Base-by-base conservation (phyloP, 1,140 invertebrate species). In the Pantala flavescens region DNA sequence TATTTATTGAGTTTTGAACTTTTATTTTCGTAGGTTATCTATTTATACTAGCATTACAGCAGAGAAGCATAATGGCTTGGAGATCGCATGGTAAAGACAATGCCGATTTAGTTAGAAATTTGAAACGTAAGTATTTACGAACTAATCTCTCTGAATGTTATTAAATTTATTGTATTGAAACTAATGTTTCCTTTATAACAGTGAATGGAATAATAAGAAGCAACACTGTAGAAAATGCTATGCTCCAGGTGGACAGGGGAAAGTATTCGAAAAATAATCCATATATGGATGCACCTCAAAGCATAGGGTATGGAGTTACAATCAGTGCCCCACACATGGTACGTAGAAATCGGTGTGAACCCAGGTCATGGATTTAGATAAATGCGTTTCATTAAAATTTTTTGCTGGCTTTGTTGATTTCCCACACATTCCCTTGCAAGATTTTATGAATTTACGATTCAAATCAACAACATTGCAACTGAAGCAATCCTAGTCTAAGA, bases 281-380 rank as follows among this genome's bases (percentile, higher is more conserved):
- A 0, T 98, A 98, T 79, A 87, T 91, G 80, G 96, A 98, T 85
- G 87, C 93, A 43, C 96, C 96, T 0, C 95, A 95, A 83, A 86
- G 88, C 43, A 96, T 96, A 79, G 93, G 93, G 63, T 94, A 87
- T 82, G 91, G 92, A 63, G 97, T 95, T 5, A 99, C 97, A 0
- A 98, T 98, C 74, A 96, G 94, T 87, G 97, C 97, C 74, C 97
- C 97, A 71, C 97, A 99, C 84, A 99, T 99, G 97, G 95, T 97
- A 86, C 83, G 77, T 78, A 24, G 49, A 5, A 2, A 36, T 36
- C 9, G 23, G 11, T 21, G 2, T 70, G 23, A 23, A 11, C 7
- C 12, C 49, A 14, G n/a, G 12, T 63, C n/a, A 14, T 63, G 49
- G 12, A 63, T 14, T 63, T 63, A 36, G 28, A 36, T 36, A 36